Evolutionary conservation across 2,113 vertebrate genomes (phyloP).

Genomic region (Tylochromis polylepis): DNA sequence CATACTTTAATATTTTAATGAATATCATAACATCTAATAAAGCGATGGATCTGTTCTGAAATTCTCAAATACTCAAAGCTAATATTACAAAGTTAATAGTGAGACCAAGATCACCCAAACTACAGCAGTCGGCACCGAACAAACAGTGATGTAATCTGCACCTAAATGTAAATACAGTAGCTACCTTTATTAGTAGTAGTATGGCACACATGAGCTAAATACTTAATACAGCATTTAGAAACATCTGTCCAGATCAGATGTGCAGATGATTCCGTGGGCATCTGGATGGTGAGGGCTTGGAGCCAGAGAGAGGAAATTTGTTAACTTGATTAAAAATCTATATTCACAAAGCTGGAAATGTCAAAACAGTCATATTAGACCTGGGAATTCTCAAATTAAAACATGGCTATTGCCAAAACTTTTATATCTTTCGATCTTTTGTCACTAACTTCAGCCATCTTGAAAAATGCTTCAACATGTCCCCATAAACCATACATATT

Average conservation of each 20-base stretch:
- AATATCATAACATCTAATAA: slow-evolving; percentile 29
- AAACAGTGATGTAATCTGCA: slow-evolving; percentile 11
- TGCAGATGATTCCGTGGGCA: not conserved
- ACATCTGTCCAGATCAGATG: slow-evolving; percentile 16
- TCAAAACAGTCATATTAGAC: not conserved
- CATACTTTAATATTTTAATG: not conserved
- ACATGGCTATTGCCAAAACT: not conserved
- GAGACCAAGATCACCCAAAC: slow-evolving; percentile 42
- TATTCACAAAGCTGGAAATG: not conserved
- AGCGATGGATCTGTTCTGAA: not conserved
- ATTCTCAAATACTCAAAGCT: slow-evolving; percentile 13
- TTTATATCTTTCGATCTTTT: not conserved
- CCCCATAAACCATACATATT: not conserved
- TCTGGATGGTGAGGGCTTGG: slow-evolving; percentile 23
- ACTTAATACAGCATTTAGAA: slow-evolving; percentile 48
- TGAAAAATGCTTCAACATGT: not conserved
- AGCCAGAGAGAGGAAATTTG: slow-evolving; percentile 31
- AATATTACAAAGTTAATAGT: slow-evolving; percentile 25
- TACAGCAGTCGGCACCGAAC: slow-evolving; percentile 44
- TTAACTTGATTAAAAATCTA: not conserved
- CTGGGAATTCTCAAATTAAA: not conserved
- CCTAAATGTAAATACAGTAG: slow-evolving; percentile 36
- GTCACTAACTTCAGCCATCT: not conserved
- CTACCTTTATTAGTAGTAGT: slow-evolving; percentile 33
- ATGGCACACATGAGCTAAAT: slow-evolving; percentile 58